Evolutionary conservation across 2,797 vertebrate genomes (phyloP), one percentile per base, ranked within the genome.

Genomic region (Schizopygopsis malacanthus): DNA sequence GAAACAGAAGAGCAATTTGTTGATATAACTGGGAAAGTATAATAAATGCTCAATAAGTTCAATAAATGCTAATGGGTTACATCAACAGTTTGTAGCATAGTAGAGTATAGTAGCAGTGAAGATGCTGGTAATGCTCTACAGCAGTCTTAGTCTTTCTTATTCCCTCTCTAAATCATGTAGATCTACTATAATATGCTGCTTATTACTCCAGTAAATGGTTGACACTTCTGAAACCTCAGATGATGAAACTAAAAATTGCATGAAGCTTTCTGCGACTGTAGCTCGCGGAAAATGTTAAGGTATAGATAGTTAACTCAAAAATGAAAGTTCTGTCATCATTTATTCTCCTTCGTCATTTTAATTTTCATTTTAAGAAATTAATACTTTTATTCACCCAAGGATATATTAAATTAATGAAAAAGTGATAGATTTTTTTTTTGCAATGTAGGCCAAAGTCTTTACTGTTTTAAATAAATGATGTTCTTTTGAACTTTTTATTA

Each of bases 31-130:
- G 43, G 61, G 18, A 50, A 80, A 67, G 61, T 50, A 67, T 65
- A 28, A 28, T 28, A 28, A 28, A 28, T 28, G 28, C 28, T 33
- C 28, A 33, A 33, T 33, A 33, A 33, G 28, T 33, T 81, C 61
- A 50, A 67, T 67, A 67, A 81, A 81, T 50, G 43, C 41, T 50
- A 37, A 67, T 65, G 25, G 61, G 10, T 67, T 50, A 50, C 25
- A 47, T 25, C 6, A 79, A 25, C 56, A 63, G 52, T 15, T 43
- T 39, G 15, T 79, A 61, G 39, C 6, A 41, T 41, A 41, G 39
- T 41, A 41, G 6, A 6, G 6, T 41, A n/a, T 11, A n/a, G 54
- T 65, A 7, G 28, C 13, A 65, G 13, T 67, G 63, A 73, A 73
- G 43, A n/a, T 33, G 73, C 73, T 76, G 47, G 33, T 76, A 54